A percentile compares a stretch with the other conserved stretches of the same genome.
Evolutionary conservation across 37 sponge, comb jelly and placozoan species (phyloP).

Genomic region (Ianthella basta): DNA sequence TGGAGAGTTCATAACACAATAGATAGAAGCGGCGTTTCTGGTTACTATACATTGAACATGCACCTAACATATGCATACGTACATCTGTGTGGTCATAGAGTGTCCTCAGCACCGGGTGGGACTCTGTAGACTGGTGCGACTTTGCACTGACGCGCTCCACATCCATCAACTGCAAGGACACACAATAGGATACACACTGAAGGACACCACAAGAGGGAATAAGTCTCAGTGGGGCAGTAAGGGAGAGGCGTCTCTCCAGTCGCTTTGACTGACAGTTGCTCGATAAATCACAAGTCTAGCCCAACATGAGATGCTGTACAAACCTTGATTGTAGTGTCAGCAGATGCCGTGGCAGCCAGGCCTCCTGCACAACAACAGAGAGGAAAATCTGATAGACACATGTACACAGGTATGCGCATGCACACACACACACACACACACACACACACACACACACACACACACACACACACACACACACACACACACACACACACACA

Average conservation of each 20-base stretch:
- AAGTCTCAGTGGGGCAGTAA: no score
- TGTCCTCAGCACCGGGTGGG: slow-evolving; percentile 87
- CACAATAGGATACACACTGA: not conserved
- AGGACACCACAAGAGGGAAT: not conserved
- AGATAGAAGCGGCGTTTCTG: not conserved
- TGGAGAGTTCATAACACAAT: not conserved
- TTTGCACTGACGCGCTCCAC: slow-evolving; percentile 89
- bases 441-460: no score
- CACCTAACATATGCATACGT: not conserved
- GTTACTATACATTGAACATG: no score
- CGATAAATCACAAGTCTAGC: no score
- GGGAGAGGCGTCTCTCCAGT: no score
- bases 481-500: no score
- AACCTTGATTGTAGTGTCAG: slow-evolving; percentile 80
- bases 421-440: no score
- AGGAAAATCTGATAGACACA: not conserved
- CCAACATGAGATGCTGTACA: not conserved
- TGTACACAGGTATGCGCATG: not conserved
- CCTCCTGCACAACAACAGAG: slow-evolving; percentile 41
- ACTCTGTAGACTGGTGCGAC: slow-evolving; percentile 65
- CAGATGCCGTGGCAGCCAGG: slow-evolving; percentile 85
- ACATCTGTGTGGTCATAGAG: slow-evolving; percentile 89
- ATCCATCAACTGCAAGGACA: slow-evolving; percentile 70
- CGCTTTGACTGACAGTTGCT: no score
- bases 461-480: no score